phyloP scores from a whole-genome alignment of 2,888 invertebrate species.

The Brenthis ino region DNA sequence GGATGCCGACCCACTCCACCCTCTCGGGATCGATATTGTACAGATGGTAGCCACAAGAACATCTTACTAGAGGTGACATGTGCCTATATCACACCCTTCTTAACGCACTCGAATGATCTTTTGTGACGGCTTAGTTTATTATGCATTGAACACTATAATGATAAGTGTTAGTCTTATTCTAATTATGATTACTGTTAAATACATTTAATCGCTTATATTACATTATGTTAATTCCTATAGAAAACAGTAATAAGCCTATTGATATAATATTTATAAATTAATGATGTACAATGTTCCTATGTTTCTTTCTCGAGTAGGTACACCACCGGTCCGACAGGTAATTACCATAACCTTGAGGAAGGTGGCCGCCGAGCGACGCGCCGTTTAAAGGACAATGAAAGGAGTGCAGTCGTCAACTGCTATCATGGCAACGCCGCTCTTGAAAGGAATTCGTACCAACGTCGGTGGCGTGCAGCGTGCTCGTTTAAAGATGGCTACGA shows the following conservation, averaged over 20 bases:
- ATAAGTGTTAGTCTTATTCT: neutral
- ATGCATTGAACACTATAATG: constrained; percentile 5
- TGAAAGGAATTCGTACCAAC: constrained; percentile 75
- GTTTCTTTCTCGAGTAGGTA: constrained; percentile 55
- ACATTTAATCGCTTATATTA: neutral
- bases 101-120: constrained; percentile 17
- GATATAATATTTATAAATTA: constrained; percentile 16
- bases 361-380: constrained; percentile 55
- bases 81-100: constrained; percentile 23
- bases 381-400: constrained; percentile 59
- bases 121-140: neutral
- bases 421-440: constrained; percentile 60
- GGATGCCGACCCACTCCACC: constrained; percentile 77
- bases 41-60: constrained; percentile 68
- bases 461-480: constrained; percentile 75
- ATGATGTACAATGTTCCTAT: constrained; percentile 20
- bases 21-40: constrained; percentile 78
- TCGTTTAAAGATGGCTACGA: constrained; percentile 81
- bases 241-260: neutral
- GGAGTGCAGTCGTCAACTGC: constrained; percentile 65
- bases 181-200: neutral
- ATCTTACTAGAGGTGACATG: constrained; percentile 37
- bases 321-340: constrained; percentile 67
- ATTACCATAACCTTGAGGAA: constrained; percentile 73
- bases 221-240: no score